Evolutionary conservation across 1,140 invertebrate species (phyloP), one percentile per base, ranked within the genome.

Genomic region (Bombus sibiricus): DNA sequence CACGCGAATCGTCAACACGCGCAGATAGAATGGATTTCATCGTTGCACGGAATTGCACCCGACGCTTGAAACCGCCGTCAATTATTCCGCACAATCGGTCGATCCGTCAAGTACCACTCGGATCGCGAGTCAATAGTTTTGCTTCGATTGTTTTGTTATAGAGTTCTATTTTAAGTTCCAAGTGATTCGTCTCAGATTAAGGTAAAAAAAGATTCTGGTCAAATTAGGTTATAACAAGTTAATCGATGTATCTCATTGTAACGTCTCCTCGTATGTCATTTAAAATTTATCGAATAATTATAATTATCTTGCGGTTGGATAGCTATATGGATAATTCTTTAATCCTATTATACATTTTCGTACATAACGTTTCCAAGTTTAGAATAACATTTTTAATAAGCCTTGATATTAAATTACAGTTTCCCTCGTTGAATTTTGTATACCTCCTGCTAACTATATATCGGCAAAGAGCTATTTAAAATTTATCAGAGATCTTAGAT

Each of bases 31-130:
- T n/a, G 82, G 82, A 85, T 85, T 86, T 86, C 81, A 68, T 47
- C 43, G 77, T 66, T 64, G 32, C 59, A 79, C 34, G 39, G 85
- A 87, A 87, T 87, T 81, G 78, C 75, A 53, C 37, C 74, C 66
- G 37, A 79, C 69, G 74, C 57, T 75, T 43, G 85, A 89, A 89
- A 87, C 82, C 69, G 73, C 39, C 69, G 78, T 81, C 78, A 87
- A 90, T 90, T 89, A 89, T 87, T 89, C 68, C 69, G 59, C 69
- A 57, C 77, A 64, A 84, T 81, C 85, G 66, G 53, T 69, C 76
- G 57, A 80, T 84, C 53, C 68, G 79, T 81, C 79, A 85, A 75
- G 84, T 41, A 81, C 25, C 37, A 32, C 39, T 80, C 25, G 32
- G 37, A 81, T 68, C 43, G 28, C 71, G 37, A 74, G 47, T 71